Percentiles rank a stretch among this genome's conserved stretches.
Evolutionary conservation across 1,140 invertebrate species (phyloP).

Genomic region (Eriocheir sinensis): DNA sequence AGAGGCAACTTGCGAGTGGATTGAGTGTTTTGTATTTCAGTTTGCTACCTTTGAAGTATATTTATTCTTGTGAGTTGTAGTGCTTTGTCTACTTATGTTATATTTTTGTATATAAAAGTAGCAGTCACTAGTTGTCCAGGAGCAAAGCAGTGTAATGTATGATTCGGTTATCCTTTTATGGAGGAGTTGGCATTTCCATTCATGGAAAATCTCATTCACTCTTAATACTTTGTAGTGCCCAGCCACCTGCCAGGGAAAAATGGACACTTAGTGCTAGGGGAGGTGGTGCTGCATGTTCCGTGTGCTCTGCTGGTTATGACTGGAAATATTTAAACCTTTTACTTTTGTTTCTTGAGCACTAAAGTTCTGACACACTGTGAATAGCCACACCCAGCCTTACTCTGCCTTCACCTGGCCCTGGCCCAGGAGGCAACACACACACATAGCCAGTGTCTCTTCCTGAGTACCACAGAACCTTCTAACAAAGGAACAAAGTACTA

Average conservation of each 20-base stretch:
- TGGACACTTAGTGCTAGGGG: constrained; percentile 47
- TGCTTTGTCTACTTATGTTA: constrained; percentile 50
- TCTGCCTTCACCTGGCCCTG: not conserved
- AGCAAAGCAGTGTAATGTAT: not conserved
- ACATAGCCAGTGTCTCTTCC: not conserved
- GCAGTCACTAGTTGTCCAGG: not conserved
- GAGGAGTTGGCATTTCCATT: not conserved
- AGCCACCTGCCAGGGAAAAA: constrained; percentile 51
- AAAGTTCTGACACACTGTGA: not conserved
- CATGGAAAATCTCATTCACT: constrained; percentile 43
- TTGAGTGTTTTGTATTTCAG: constrained; percentile 5
- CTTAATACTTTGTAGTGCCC: constrained; percentile 34
- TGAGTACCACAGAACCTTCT: not conserved
- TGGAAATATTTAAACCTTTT: not conserved
- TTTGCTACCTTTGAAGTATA: constrained; percentile 37
- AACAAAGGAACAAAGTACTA: not conserved
- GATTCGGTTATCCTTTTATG: not conserved
- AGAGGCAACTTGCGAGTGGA: not conserved
- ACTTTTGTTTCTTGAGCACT: not conserved
- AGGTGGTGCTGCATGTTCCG: constrained; percentile 42
- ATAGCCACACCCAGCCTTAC: constrained; percentile 27
- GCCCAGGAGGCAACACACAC: not conserved
- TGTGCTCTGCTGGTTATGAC: constrained; percentile 9
- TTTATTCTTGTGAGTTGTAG: constrained; percentile 33
- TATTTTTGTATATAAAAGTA: constrained; percentile 46